Base-by-base conservation (phyloP, 2,797 vertebrate species). In the Syngnathus rostellatus region DNA sequence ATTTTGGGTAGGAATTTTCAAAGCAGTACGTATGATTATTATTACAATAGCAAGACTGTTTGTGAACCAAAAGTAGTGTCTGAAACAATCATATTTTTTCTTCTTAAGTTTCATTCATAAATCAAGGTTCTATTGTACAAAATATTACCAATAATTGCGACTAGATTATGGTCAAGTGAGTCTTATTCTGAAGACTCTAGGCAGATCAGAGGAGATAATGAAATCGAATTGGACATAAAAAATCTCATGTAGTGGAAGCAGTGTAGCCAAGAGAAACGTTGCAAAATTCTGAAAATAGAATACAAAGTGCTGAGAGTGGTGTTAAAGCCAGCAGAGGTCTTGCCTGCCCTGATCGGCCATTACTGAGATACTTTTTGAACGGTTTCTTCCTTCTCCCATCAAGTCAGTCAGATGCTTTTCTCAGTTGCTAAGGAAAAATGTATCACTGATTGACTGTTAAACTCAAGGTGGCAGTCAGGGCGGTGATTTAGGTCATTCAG, bases 401-500 rank as follows among this genome's bases (percentile, higher is more conserved):
- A 60, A 60, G 58, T 60, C 58, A 60, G 41, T 21, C 58, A 41
- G 59, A 61, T 21, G 8, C 9, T 57, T 23, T 57, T 37, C 25
- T 57, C 39, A 41, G 59, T 25, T 16, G 60, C 12, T 9, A 45
- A 45, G 21, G 40, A 62, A 62, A 62, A 45, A 25, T 45, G 21
- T 16, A 16, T 43, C 5, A n/a, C 21, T 25, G 40, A 45, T 62
- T 25, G 21, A 62, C 8, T 25, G 41, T 62, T 62, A 45, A 62
- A 45, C 41, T 46, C 60, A 25, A 45, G 41, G 59, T 61, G 59
- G 59, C 3, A 41, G 21, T 62, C 60, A 17, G 21, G 12, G n/a
- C 55, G 25, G 23, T 25, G 41, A 62, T 45, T 62, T 62, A 25
- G 43, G 60, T 62, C 41, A 61, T 61, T 61, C 39, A 41, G 39